Evolutionary conservation across 2,797 vertebrate species (phyloP).

Genomic region (Oreortyx pictus): DNA sequence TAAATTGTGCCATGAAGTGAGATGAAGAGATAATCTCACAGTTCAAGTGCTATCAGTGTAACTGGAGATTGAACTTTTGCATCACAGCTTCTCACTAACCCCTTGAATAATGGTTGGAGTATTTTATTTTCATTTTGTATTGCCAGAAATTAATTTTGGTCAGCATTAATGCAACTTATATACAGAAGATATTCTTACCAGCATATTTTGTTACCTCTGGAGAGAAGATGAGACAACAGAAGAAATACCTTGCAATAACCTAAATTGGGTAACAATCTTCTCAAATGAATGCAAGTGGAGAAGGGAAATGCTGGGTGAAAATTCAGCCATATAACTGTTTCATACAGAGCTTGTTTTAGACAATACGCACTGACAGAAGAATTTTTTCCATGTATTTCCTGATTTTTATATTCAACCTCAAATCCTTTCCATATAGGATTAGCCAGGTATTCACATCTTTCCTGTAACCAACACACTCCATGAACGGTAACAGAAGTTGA

Average conservation of each 20-base stretch:
- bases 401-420: background rate
- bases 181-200: background rate
- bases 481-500: background rate
- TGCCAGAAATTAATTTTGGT: constrained; percentile 28
- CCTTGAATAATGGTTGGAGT: constrained; percentile 25
- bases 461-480: background rate
- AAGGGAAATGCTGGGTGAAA: background rate
- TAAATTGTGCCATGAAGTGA: constrained; percentile 43
- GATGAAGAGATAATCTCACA: constrained; percentile 15
- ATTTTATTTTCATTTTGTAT: constrained; percentile 51
- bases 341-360: background rate
- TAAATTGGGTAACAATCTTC: background rate
- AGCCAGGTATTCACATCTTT: background rate
- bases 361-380: background rate
- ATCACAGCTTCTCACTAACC: constrained; percentile 42
- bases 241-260: background rate
- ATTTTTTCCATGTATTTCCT: background rate
- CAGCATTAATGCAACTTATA: constrained; percentile 35
- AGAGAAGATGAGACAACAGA: background rate
- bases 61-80: constrained; percentile 38
- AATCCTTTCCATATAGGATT: background rate
- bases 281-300: background rate
- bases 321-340: background rate
- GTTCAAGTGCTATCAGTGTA: constrained; percentile 20
- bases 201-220: constrained; percentile 21